These are phyloP conservation scores for Endomychus coccineus DNA, from an alignment of 2,888 invertebrate genomes.

Conservation along the genomic window DNA sequence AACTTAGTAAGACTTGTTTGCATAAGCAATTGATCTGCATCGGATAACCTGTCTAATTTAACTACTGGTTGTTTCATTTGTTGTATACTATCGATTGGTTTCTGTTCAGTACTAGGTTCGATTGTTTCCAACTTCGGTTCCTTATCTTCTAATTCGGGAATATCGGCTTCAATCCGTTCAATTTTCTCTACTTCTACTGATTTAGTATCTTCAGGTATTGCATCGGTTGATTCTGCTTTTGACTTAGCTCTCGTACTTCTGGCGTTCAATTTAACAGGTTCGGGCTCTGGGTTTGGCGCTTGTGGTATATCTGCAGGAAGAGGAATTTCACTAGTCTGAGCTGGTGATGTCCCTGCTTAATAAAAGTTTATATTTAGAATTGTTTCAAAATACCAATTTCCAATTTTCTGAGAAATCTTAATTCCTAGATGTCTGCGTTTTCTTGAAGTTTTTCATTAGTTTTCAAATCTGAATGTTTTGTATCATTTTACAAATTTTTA, in stretches of 20 bases:
- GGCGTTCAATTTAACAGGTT: background rate
- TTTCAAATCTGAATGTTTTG: too few species aligned
- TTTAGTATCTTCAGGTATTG: conserved; percentile 5
- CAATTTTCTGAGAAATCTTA: background rate
- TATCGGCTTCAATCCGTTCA: too few species aligned
- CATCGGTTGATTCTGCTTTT: conserved; percentile 7
- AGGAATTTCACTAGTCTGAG: conserved; percentile 57
- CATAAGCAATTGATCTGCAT: conserved; percentile 45
- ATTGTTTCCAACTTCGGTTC: conserved; percentile 9
- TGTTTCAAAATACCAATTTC: too few species aligned
- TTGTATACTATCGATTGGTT: conserved; percentile 6
- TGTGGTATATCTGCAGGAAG: conserved; percentile 27
- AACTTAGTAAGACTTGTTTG: conserved; percentile 58
- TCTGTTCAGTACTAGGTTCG: conserved; percentile 10
- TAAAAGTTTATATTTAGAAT: too few species aligned
- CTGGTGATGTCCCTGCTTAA: conserved; percentile 51
- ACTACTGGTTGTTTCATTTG: conserved; percentile 53
- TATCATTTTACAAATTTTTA: background rate
- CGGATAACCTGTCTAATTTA: conserved; percentile 53
- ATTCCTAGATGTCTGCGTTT: too few species aligned
- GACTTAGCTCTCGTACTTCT: conserved; percentile 9
- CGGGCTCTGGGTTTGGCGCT: conserved; percentile 23
- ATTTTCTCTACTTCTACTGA: background rate
- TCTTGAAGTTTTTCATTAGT: too few species aligned
- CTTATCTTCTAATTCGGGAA: conserved; percentile 6